Base-by-base conservation (phyloP, 2,797 vertebrate genomes). In the Chaenodraco wilsoni region DNA sequence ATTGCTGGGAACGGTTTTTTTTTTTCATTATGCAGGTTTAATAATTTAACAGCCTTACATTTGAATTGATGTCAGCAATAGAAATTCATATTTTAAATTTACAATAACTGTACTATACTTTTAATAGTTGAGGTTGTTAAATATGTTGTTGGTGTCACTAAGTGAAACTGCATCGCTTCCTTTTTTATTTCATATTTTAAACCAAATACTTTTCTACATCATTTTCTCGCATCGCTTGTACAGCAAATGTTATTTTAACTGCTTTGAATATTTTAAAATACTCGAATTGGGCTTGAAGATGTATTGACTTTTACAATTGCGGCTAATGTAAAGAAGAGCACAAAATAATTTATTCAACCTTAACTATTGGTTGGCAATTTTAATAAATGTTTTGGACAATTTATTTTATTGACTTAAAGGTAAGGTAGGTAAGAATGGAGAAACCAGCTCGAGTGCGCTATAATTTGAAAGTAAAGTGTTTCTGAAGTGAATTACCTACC, bases 41-140 rank as follows among this genome's bases (percentile, higher is more conserved):
- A 82, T 74, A 7, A 76, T 88, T 81, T 59, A 81, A 83, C 79
- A 81, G 90, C 91, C 89, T 93, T 92, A 90, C 43, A 80, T 84
- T 87, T 50, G 76, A 88, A 88, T 78, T 86, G 89, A 92, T 92
- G 90, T 92, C 91, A 90, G 84, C 87, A 84, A 87, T 87, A 89
- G 66, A 85, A 67, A n/a, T 45, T 61, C 50, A 15, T 62, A 74
- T 33, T 65, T 41, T 46, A 3, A 37, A 12, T 70, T 69, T 67
- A 21, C 41, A 63, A 31, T 84, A 2, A 31, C 33, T 66, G 3
- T 74, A 33, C 70, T 51, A 52, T 37, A 9, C 4, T 66, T 74
- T 70, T 10, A 69, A 4, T 67, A 57, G 59, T 56, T 58, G 27
- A 69, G 56, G 19, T 49, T 3, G 15, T 69, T 27, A 54, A 49